phyloP scores from a whole-genome alignment of 2,888 invertebrate genomes.

The Tachystola acroxantha region DNA sequence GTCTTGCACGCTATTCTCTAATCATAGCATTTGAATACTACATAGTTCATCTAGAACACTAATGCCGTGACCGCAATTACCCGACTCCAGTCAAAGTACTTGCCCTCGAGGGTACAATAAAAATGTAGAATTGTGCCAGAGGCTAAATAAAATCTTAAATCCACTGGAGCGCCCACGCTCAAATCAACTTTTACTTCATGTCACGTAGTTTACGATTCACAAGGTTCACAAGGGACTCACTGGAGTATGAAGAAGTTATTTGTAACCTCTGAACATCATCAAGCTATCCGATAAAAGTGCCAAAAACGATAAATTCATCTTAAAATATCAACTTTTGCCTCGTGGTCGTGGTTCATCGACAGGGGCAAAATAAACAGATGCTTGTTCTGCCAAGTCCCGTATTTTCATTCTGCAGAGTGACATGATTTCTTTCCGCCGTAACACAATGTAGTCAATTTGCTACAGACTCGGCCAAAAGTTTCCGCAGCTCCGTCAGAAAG shows the following conservation, averaged over 20 bases:
- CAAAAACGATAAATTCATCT: too few species aligned
- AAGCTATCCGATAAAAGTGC: too few species aligned
- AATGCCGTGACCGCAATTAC: slow-evolving; percentile 1
- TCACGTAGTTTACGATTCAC: neutral
- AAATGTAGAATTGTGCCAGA: slow-evolving; percentile 1
- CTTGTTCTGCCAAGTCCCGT: slow-evolving; percentile 1
- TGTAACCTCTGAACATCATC: too few species aligned
- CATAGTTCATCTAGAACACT: neutral
- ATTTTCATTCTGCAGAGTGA: slow-evolving; percentile 16
- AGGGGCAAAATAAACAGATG: neutral
- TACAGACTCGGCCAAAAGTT: slow-evolving; percentile 45
- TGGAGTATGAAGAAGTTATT: too few species aligned
- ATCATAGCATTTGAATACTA: too few species aligned
- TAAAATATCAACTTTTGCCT: too few species aligned
- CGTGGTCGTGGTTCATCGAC: too few species aligned
- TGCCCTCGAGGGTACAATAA: neutral
- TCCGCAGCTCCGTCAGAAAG: slow-evolving; percentile 46
- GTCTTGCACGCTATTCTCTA: too few species aligned
- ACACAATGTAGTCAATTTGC: slow-evolving; percentile 65
- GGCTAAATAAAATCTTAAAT: slow-evolving; percentile 2
- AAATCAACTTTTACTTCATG: neutral
- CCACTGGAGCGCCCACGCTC: neutral
- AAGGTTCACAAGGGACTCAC: too few species aligned
- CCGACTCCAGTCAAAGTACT: neutral
- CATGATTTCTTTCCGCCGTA: slow-evolving; percentile 27